Base-by-base conservation (phyloP, 2,888 invertebrate species). In the Morpho helenor region DNA sequence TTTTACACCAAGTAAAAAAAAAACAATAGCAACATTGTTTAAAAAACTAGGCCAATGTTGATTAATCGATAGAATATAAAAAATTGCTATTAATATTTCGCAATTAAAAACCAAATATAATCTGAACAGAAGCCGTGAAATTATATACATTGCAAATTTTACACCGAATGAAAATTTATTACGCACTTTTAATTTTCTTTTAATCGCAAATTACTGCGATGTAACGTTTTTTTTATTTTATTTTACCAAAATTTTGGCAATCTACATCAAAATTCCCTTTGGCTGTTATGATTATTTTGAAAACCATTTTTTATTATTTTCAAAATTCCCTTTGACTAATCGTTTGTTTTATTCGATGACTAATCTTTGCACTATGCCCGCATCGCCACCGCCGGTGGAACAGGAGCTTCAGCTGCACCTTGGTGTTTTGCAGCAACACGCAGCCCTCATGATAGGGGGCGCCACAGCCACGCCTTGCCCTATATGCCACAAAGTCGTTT, bases 391-490 rank as follows among this genome's bases (percentile, higher is more conserved):
- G 76, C 74, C 82, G 85, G 84, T 82, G 86, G 82, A 79, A 81
- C 91, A 94, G 95, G 95, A 95, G 94, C 95, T 96, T 93, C 96
- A 96, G 94, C 93, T 95, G 92, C 96, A 96, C 94, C 94, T 95
- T 93, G 96, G 96, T 94, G 96, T 96, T 93, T 95, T 96, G 94
- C 96, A 97, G 95, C 97, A 97, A 95, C 97, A 97, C 92, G 96
- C 96, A 73, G 97, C 97, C 78, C 94, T 97, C 80, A 95, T 96
- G 92, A 94, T 95, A 80, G 97, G 97, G 76, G 97, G 97, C 74
- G 97, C 97, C 68, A 96, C 96, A 78, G 96, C 97, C 70, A 96
- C 97, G 63, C 96, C 96, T 69, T 98, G 98, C 88, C 97, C 97
- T 54, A 94, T 97, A 74, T 98, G 97, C 92, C 97, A 97, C 92